Conservation (phyloP, 2,797 vertebrate genomes). For the Anas bahamensis region DNA sequence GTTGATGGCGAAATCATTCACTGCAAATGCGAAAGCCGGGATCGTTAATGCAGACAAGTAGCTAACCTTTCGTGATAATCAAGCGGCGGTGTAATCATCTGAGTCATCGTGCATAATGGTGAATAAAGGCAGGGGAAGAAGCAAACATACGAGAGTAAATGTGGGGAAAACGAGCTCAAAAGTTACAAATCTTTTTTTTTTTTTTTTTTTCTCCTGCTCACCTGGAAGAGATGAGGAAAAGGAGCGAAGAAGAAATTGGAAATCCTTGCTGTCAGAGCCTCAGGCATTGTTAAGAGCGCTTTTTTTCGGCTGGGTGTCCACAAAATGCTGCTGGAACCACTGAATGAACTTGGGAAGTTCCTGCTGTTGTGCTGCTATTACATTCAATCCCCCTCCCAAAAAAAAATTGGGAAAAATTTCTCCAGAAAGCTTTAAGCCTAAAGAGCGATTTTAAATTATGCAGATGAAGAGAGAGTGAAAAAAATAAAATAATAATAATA, state of each 20-base stretch:
- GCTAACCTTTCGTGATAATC: neutral
- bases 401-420: neutral
- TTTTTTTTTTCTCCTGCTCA: neutral
- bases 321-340: neutral
- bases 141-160: neutral
- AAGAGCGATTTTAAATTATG: neutral
- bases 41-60: neutral
- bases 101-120: neutral
- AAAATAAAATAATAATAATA: no score
- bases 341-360: neutral
- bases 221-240: neutral
- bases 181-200: neutral
- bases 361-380: neutral
- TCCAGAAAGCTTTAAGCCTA: neutral
- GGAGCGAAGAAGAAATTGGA: accelerated
- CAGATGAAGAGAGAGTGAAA: neutral
- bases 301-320: no score
- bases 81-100: neutral
- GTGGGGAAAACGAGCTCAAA: neutral
- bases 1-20: neutral
- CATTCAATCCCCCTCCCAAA: neutral
- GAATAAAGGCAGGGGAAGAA: neutral
- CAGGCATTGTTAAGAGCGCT: accelerated
- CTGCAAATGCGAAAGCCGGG: neutral
- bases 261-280: neutral